These are phyloP conservation scores for Chaetodon trifasciatus DNA, from an alignment of 2,797 vertebrate species.

Conservation along the genomic window DNA sequence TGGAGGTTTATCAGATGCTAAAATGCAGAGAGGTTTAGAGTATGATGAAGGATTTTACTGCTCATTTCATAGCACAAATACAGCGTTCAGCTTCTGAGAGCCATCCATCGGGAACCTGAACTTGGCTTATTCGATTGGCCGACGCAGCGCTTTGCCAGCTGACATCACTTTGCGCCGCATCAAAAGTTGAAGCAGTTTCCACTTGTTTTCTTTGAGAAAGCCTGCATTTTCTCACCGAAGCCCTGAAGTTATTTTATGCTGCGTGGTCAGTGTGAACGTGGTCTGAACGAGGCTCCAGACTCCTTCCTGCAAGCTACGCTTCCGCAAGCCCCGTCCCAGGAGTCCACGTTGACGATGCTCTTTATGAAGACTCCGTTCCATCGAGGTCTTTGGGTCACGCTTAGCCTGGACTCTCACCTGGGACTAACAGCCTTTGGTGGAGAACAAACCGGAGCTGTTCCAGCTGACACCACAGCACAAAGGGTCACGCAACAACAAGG, in stretches of 20 bases:
- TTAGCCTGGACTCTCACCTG: not conserved
- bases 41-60: not conserved
- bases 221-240: too few species aligned
- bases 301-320: not conserved
- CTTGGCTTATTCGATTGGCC: not conserved
- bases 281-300: conserved; percentile 1
- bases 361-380: not conserved
- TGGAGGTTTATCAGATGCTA: not conserved
- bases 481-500: not conserved
- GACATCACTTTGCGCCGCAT: not conserved
- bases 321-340: not conserved
- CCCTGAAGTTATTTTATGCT: too few species aligned
- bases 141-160: not conserved
- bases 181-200: not conserved
- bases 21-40: not conserved
- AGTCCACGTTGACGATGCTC: not conserved
- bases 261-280: not conserved
- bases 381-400: not conserved
- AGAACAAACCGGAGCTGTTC: not conserved
- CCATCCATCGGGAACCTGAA: not conserved
- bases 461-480: not conserved
- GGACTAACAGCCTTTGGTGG: not conserved
- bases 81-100: not conserved
- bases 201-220: not conserved
- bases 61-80: not conserved